Evolutionary conservation across 2,797 vertebrate genomes (phyloP), one percentile per base, ranked within the genome.

Genomic region (Pitangus sulphuratus): DNA sequence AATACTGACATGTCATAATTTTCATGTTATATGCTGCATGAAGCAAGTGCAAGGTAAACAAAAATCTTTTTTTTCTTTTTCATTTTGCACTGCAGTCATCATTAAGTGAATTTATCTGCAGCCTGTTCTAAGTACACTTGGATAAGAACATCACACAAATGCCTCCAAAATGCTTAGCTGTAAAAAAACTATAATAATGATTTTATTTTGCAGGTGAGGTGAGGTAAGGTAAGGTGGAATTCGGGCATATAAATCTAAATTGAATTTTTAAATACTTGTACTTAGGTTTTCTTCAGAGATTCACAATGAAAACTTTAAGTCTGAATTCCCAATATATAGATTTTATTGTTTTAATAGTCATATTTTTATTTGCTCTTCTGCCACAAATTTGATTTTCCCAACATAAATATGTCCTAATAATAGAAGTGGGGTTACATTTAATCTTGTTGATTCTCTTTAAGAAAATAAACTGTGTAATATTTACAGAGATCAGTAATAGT

Each of bases 31-130:
- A 69, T 44, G 33, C 89, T 66, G 50, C 28, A 84, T 11, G 35
- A 24, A 89, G 44, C 71, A 93, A 92, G 15, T 91, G 76, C 86
- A 95, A 93, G 39, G 65, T 82, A 94, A 94, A 96, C 68, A 91
- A 83, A 91, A 95, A 95, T 70, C 12, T 30, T 75, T 68, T 24
- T 31, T 42, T 31, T 42, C 40, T 65, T 50, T 85, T 86, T 57
- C 30, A 75, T 76, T 93, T 92, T 84, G 30, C 76, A 89, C 78
- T 89, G 90, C 66, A 96, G 72, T 91, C 80, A 91, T 80, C 65
- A 80, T 87, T 95, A 96, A 91, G 60, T 90, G 71, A 87, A 97
- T 93, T 96, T 83, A 96, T 80, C 56, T 84, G 75, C 68, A 94
- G 72, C 15, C 74, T 71, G 19, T 81, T 61, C 66, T 77, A 90